Evolutionary conservation across 2,888 invertebrate species (phyloP).

Genomic region (Stenodera caucasica): DNA sequence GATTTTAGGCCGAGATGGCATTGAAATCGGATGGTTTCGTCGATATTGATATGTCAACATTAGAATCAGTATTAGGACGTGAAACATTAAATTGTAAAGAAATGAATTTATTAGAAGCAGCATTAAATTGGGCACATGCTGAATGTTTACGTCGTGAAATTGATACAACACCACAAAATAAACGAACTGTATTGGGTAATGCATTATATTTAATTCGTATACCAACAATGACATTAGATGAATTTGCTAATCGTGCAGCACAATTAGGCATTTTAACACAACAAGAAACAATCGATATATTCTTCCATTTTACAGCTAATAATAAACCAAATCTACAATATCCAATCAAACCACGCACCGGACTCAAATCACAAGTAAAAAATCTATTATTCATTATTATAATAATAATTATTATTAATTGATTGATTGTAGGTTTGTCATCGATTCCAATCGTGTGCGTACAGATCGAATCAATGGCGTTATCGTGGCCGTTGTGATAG

Average conservation of each 20-base stretch:
- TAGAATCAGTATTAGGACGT: constrained; percentile 86
- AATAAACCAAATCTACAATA: constrained; percentile 83
- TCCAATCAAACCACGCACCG: constrained; percentile 79
- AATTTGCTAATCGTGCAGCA: constrained; percentile 93
- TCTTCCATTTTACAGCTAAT: constrained; percentile 90
- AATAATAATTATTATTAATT: too few relatives aligned
- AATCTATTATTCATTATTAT: too few relatives aligned
- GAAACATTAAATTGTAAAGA: constrained; percentile 96
- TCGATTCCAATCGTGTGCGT: constrained; percentile 94
- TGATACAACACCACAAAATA: constrained; percentile 79
- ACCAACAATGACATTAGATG: constrained; percentile 91
- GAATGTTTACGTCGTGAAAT: constrained; percentile 85
- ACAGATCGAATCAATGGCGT: constrained; percentile 96
- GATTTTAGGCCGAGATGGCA: constrained; percentile 88
- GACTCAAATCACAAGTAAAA: constrained; percentile 82
- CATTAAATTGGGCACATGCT: constrained; percentile 89
- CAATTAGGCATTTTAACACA: constrained; percentile 89
- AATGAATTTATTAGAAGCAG: constrained; percentile 87
- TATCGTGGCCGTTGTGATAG: constrained; percentile 95
- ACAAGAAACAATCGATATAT: constrained; percentile 93
- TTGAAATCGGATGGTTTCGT: constrained; percentile 93
- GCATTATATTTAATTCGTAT: constrained; percentile 88
- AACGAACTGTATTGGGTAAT: constrained; percentile 72
- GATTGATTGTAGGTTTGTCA: constrained; percentile 81
- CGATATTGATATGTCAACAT: constrained; percentile 91